Base-by-base conservation (phyloP, 2,888 invertebrate species). In the Celastrina argiolus region DNA sequence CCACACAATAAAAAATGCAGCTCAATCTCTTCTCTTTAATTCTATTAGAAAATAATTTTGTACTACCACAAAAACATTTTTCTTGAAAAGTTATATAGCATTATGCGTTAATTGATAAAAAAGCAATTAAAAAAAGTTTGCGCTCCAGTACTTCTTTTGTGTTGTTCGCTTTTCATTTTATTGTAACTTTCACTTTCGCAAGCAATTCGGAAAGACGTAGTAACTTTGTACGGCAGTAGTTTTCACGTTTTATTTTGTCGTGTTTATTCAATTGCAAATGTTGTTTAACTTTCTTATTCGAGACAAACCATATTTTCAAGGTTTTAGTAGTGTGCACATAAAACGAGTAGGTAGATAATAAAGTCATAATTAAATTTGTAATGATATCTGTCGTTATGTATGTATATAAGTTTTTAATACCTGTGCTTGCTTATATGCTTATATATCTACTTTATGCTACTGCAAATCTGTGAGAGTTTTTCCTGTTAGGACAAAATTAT, bases 121-220 rank as follows among this genome's bases (percentile, higher is more conserved):
- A 51, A 45, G 18, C 51, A 22, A 51, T 26, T 51, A 22, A 51
- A 51, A 51, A 51, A 51, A 51, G 16, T n/a, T 58, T 31, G 0
- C 8, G 28, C 58, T 16, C 16, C 8, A 58, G n/a, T 31, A 31
- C 28, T 31, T 58, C 58, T 58, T 31, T 58, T 58, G n/a, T 3
- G 31, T 58, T 7, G 28, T 31, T 31, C 31, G 31, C n/a, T 41
- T 10, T 41, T 58, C n/a, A 51, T 22, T 51, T 51, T 22, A 14
- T 51, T 51, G n/a, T 31, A 12, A 58, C 31, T 58, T 58, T 58
- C 28, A 58, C 58, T 58, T 58, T 58, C 58, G 16, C 28, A 16
- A 31, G 6, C n/a, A 16, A 42, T 31, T 58, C 56, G 14, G 28
- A 58, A 58, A 31, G 56, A 31, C 56, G 26, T n/a, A 6, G 14